Evolutionary conservation across 2,888 invertebrate species (phyloP).

Genomic region (Drosophila paranaensis): DNA sequence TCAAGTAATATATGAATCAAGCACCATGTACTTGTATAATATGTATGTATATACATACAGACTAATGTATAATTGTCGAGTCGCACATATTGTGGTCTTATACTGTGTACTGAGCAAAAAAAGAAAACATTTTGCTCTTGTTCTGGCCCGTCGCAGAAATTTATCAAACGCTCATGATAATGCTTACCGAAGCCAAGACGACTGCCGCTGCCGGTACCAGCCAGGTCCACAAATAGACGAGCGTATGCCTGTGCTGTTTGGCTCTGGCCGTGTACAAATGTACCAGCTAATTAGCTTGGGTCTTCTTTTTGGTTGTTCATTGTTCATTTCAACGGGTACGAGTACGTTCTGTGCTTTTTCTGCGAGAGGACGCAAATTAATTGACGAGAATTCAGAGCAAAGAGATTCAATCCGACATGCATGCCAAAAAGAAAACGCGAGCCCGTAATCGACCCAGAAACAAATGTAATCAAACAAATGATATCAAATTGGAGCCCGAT

Average conservation of each 20-base stretch:
- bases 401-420: conserved; percentile 32
- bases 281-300: conserved; percentile 51
- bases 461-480: conserved; percentile 68
- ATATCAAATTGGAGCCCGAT: neutral
- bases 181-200: conserved; percentile 57
- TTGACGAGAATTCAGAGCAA: neutral
- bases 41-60: conserved; percentile 2
- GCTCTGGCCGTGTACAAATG: conserved; percentile 33
- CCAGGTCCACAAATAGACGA: conserved; percentile 65
- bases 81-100: conserved; percentile 20
- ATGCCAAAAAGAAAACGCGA: conserved; percentile 71
- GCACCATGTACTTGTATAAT: conserved; percentile 7
- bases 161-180: conserved; percentile 61
- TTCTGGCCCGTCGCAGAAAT: conserved; percentile 49
- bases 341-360: conserved; percentile 34
- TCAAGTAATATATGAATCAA: neutral
- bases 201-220: conserved; percentile 42
- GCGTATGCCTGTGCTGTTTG: conserved; percentile 29
- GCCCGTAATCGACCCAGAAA: conserved; percentile 79
- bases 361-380: conserved; percentile 28
- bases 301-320: conserved; percentile 25
- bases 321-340: conserved; percentile 59
- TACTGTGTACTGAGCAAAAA: neutral
- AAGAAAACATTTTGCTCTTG: conserved; percentile 16
- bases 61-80: neutral